Evolutionary conservation across 2,797 vertebrate genomes (phyloP).

Genomic region (Bufotes viridis): DNA sequence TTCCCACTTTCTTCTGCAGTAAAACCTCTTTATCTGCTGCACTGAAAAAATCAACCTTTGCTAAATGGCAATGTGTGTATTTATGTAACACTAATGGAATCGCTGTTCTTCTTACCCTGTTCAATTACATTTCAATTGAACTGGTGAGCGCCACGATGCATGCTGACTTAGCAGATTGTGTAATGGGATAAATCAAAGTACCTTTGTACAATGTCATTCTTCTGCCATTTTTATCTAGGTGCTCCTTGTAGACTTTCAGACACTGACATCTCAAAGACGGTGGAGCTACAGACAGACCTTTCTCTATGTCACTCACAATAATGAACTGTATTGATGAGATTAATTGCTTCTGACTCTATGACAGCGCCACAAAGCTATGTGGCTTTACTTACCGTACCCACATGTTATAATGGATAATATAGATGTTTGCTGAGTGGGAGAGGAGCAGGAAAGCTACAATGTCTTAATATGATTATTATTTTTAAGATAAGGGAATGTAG

Average conservation of each 20-base stretch:
- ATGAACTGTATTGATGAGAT: background rate
- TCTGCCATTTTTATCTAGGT: conserved; percentile 10
- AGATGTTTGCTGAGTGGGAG: background rate
- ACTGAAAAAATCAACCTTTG: conserved; percentile 37
- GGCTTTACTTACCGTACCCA: background rate
- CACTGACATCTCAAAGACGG: conserved; percentile 1
- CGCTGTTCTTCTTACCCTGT: conserved; percentile 32
- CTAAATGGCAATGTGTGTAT: conserved; percentile 46
- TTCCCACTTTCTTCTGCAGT: conserved; percentile 14
- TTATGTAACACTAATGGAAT: conserved; percentile 53
- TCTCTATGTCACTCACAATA: background rate
- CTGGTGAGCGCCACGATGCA: background rate
- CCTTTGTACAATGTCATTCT: conserved; percentile 44
- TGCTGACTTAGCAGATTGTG: conserved; percentile 46
- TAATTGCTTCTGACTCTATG: background rate
- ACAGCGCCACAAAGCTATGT: background rate
- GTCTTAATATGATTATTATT: background rate
- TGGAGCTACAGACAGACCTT: background rate
- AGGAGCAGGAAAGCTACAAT: background rate
- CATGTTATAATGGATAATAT: background rate
- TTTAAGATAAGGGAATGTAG: too few relatives aligned
- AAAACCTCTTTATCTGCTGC: conserved; percentile 47
- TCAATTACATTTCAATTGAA: conserved; percentile 52
- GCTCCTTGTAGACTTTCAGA: background rate
- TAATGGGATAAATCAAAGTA: conserved; percentile 42